Evolutionary conservation across 2,113 vertebrate genomes (phyloP).

Genomic region (Tetraodon nigroviridis): DNA sequence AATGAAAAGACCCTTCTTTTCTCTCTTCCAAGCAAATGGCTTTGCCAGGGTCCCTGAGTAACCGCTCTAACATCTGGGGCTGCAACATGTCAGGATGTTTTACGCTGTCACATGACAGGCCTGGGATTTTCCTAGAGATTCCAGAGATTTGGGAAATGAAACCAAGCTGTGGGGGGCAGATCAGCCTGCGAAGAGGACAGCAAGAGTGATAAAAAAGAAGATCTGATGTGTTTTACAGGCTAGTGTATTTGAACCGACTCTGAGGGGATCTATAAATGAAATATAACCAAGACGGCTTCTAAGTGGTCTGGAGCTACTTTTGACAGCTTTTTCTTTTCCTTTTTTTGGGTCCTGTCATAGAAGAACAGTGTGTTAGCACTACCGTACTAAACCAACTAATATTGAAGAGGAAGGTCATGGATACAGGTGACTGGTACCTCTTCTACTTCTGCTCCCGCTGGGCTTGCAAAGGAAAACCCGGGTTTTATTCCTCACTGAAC

Average conservation of each 20-base stretch:
- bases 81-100: slow-evolving; percentile 33
- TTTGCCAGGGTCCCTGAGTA: slow-evolving; percentile 37
- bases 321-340: not conserved
- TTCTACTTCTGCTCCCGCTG: too few species aligned
- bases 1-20: not conserved
- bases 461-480: too few species aligned
- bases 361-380: too few species aligned
- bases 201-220: too few species aligned
- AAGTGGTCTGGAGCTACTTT: not conserved
- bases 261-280: too few species aligned
- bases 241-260: too few species aligned
- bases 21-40: slow-evolving; percentile 30
- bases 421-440: too few species aligned
- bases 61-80: slow-evolving; percentile 53
- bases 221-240: too few species aligned
- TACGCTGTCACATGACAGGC: slow-evolving; percentile 36
- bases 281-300: not conserved
- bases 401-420: too few species aligned
- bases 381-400: too few species aligned
- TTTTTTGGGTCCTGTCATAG: not conserved
- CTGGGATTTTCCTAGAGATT: slow-evolving; percentile 50
- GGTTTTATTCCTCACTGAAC: too few species aligned
- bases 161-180: not conserved
- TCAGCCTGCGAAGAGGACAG: too few species aligned
- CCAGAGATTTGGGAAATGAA: slow-evolving; percentile 14